phyloP scores from a whole-genome alignment of 1,140 invertebrate species.

The Leptopilina clavipes region DNA sequence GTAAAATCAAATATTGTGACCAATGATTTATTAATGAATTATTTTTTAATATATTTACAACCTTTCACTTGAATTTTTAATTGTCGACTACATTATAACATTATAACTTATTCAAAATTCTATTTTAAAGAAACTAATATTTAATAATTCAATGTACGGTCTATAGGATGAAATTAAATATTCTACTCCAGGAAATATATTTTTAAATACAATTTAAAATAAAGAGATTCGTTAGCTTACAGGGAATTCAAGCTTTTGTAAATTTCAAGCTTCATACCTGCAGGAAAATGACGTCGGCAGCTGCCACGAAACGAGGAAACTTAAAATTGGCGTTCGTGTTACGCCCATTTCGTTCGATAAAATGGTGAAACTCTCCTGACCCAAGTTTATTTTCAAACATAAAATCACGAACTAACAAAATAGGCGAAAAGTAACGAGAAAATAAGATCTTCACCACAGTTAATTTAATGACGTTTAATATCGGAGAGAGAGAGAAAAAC shows the following conservation, averaged over 20 bases:
- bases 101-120: no score
- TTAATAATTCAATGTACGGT: background rate
- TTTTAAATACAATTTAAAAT: background rate
- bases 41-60: no score
- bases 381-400: conserved; percentile 18
- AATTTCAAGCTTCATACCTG: conserved; percentile 28
- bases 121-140: no score
- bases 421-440: conserved; percentile 13
- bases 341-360: conserved; percentile 29
- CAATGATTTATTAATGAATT: no score
- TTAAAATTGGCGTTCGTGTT: conserved; percentile 33
- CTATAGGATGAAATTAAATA: background rate
- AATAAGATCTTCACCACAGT: background rate
- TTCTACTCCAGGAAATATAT: background rate
- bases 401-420: conserved; percentile 18
- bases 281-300: conserved; percentile 30
- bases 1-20: no score
- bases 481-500: no score
- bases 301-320: conserved; percentile 31
- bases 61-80: no score
- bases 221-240: conserved; percentile 14
- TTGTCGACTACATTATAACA: no score
- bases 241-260: conserved; percentile 26
- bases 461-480: no score
- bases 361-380: conserved; percentile 25